Evolutionary conservation across 1,140 invertebrate species (phyloP).

Genomic region (Zaprionus africanus): DNA sequence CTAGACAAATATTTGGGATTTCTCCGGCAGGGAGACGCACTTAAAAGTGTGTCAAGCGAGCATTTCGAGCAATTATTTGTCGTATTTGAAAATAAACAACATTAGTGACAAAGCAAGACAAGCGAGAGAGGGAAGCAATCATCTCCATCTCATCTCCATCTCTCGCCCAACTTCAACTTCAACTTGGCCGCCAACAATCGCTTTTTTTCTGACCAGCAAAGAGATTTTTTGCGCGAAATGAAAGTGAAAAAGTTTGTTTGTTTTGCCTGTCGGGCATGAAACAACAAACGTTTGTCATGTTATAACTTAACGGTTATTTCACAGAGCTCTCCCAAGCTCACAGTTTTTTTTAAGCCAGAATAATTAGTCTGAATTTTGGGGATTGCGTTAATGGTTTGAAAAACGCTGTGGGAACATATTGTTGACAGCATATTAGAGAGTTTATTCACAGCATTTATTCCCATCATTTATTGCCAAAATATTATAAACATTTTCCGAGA

Average conservation of each 20-base stretch:
- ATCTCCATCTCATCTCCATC: slow-evolving; percentile 57
- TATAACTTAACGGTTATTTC: slow-evolving; percentile 42
- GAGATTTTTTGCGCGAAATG: slow-evolving; percentile 65
- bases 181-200: slow-evolving; percentile 41
- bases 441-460: not conserved
- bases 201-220: slow-evolving; percentile 22
- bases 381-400: not conserved
- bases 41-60: slow-evolving; percentile 73
- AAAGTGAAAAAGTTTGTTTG: slow-evolving; percentile 64
- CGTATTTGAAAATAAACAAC: slow-evolving; percentile 78
- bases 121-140: not conserved
- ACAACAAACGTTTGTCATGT: slow-evolving; percentile 42
- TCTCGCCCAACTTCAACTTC: slow-evolving; percentile 50
- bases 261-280: slow-evolving; percentile 9
- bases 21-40: slow-evolving; percentile 29
- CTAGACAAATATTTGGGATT: slow-evolving; percentile 54
- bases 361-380: not conserved
- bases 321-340: slow-evolving; percentile 2
- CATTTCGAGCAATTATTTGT: slow-evolving; percentile 77
- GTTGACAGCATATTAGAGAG: not conserved
- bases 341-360: slow-evolving; percentile 13
- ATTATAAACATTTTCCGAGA: too few relatives aligned
- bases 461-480: not conserved
- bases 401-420: not conserved
- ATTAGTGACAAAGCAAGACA: slow-evolving; percentile 70